phyloP scores from a whole-genome alignment of 1,140 invertebrate species.

The Pseudomyrmex cubaensis region DNA sequence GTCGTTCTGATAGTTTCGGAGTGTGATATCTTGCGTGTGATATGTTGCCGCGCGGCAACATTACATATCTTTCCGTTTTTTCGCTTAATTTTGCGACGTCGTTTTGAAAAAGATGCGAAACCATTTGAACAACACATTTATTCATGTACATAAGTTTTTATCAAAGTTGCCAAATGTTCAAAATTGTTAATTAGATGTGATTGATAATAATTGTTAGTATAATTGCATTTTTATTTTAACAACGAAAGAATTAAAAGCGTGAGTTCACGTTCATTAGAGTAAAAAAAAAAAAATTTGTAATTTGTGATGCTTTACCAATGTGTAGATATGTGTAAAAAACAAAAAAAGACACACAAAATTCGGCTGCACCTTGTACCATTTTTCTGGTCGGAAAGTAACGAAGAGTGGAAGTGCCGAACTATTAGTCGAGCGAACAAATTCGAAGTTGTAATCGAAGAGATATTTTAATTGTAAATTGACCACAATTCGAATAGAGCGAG shows the following conservation, averaged over 20 bases:
- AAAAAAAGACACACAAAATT: conserved; percentile 20
- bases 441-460: conserved; percentile 23
- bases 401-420: conserved; percentile 32
- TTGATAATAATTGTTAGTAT: not conserved
- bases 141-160: not conserved
- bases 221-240: too few relatives aligned
- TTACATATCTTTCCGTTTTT: not conserved
- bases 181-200: not conserved
- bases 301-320: conserved; percentile 30
- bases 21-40: not conserved
- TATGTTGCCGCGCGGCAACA: not conserved
- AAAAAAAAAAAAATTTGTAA: conserved; percentile 18
- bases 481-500: conserved; percentile 36
- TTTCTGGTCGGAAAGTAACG: conserved; percentile 33
- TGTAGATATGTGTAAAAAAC: conserved; percentile 37
- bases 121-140: too few relatives aligned
- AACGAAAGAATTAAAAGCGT: too few relatives aligned
- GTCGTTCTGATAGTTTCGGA: not conserved
- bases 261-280: not conserved
- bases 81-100: not conserved
- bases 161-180: not conserved
- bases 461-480: conserved; percentile 59
- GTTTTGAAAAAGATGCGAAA: not conserved
- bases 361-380: conserved; percentile 14
- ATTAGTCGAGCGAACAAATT: conserved; percentile 23